Conservation (phyloP, 2,888 invertebrate species). For the Myopa tessellatipennis region DNA sequence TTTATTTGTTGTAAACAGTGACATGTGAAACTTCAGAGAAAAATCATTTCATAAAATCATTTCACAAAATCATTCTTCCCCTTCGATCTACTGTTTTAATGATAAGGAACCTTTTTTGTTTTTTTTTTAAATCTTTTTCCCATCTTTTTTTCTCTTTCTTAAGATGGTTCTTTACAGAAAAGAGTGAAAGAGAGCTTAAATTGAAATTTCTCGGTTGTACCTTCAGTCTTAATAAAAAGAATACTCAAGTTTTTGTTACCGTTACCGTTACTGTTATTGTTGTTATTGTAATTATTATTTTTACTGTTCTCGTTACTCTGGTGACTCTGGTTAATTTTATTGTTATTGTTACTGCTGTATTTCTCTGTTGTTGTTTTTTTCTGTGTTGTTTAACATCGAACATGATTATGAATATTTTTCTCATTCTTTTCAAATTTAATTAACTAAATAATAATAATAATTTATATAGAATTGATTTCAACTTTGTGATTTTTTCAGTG, state of each 20-base stretch:
- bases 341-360: too few relatives aligned
- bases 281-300: not conserved
- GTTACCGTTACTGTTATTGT: not conserved
- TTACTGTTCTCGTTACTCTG: not conserved
- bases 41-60: too few relatives aligned
- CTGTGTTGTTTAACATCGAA: not conserved
- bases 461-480: not conserved
- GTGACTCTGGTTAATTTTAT: too few relatives aligned
- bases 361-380: not conserved
- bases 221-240: slow-evolving; percentile 25
- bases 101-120: too few relatives aligned
- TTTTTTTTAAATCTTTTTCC: too few relatives aligned
- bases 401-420: not conserved
- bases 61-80: too few relatives aligned
- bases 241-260: slow-evolving; percentile 8
- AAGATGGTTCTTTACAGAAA: too few relatives aligned
- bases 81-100: too few relatives aligned
- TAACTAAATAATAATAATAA: not conserved
- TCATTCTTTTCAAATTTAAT: not conserved
- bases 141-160: too few relatives aligned
- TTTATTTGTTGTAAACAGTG: too few relatives aligned
- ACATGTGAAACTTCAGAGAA: too few relatives aligned
- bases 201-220: not conserved
- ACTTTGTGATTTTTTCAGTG: not conserved
- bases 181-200: too few relatives aligned